Conservation (phyloP, 2,797 vertebrate genomes). For the Thalassophryne amazonica region DNA sequence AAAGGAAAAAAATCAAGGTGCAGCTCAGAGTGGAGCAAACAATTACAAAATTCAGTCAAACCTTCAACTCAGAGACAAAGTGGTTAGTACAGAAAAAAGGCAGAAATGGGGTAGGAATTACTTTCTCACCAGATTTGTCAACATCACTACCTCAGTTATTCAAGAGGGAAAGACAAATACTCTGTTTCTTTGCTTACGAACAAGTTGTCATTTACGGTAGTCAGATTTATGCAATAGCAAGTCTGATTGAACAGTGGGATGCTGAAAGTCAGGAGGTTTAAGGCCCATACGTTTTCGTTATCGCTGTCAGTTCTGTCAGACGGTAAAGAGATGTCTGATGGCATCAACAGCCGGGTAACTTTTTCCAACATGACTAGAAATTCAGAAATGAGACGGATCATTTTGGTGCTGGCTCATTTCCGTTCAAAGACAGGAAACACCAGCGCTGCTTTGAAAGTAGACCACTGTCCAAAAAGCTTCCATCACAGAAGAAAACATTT, state of each 20-base stretch:
- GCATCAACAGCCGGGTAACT: slow-evolving; percentile 36
- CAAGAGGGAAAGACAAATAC: slow-evolving; percentile 35
- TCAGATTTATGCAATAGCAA: slow-evolving; percentile 17
- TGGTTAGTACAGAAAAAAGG: slow-evolving; percentile 69
- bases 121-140: slow-evolving; percentile 23
- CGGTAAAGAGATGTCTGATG: slow-evolving; percentile 19
- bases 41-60: slow-evolving; percentile 78
- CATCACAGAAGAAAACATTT: slow-evolving; percentile 37
- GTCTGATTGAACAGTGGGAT: slow-evolving; percentile 1
- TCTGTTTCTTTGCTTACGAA: slow-evolving; percentile 15
- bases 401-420: slow-evolving; percentile 3
- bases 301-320: slow-evolving; percentile 22
- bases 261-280: slow-evolving; percentile 30
- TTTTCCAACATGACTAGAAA: slow-evolving; percentile 19
- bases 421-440: slow-evolving; percentile 21
- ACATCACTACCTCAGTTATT: slow-evolving; percentile 32
- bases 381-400: slow-evolving; percentile 18
- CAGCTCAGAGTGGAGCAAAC: slow-evolving; percentile 67
- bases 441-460: slow-evolving; percentile 32
- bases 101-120: slow-evolving; percentile 1
- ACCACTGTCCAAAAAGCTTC: slow-evolving; percentile 42
- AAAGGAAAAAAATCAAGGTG: slow-evolving; percentile 76
- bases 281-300: slow-evolving; percentile 43
- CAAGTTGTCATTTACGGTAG: slow-evolving; percentile 24
- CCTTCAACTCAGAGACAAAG: slow-evolving; percentile 72